phyloP scores from a whole-genome alignment of 2,797 vertebrate species.

The Picus viridis region DNA sequence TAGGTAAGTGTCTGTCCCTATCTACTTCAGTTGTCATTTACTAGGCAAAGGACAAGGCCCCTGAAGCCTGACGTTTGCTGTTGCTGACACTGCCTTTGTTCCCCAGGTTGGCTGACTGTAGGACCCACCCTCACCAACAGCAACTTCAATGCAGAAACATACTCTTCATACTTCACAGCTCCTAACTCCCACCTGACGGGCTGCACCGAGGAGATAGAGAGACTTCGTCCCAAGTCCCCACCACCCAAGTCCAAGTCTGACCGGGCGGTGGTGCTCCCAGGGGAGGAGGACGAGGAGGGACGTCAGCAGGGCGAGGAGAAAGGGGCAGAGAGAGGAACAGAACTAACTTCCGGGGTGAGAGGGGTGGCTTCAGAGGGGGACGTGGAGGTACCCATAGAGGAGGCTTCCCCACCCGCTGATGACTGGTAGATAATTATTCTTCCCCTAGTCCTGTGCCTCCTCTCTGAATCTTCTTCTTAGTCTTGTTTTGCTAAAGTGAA shows the following conservation, averaged over 20 bases:
- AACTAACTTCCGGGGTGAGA: constrained; percentile 92
- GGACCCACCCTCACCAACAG: constrained; percentile 97
- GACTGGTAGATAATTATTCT: not conserved
- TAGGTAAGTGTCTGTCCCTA: not conserved
- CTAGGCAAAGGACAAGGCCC: not conserved
- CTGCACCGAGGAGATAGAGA: constrained; percentile 96
- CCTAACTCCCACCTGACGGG: constrained; percentile 90
- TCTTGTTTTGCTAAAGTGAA: not conserved
- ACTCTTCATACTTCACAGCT: constrained; percentile 86
- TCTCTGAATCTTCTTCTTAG: not conserved
- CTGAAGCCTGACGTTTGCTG: not conserved
- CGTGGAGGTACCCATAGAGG: constrained; percentile 91
- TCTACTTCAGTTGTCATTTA: not conserved
- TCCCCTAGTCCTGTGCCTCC: not conserved
- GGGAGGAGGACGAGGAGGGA: constrained; percentile 88
- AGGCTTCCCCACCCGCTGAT: constrained; percentile 88
- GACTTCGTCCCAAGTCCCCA: constrained; percentile 94
- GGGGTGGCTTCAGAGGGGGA: constrained; percentile 91
- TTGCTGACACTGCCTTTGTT: not conserved
- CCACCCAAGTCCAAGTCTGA: constrained; percentile 91
- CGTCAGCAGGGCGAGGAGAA: constrained; percentile 89
- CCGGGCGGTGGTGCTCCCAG: constrained; percentile 88
- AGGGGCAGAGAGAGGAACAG: constrained; percentile 93
- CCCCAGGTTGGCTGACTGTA: constrained; percentile 95
- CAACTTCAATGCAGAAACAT: constrained; percentile 95